Conservation (phyloP, 2,888 invertebrate species). For the Spisula subtruncata region DNA sequence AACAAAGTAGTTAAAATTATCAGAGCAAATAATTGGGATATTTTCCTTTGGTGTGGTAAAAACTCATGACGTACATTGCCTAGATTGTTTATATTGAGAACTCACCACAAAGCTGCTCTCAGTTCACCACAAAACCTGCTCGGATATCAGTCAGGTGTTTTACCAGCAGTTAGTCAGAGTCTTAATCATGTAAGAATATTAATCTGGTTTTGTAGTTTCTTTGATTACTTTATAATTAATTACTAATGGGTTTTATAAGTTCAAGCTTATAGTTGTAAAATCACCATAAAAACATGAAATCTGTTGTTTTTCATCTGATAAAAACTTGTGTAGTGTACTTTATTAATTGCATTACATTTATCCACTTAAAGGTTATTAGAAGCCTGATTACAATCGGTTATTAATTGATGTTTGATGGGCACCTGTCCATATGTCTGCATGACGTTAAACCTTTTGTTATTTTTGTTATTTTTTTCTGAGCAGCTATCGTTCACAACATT, state of each 20-base stretch:
- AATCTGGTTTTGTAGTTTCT: neutral
- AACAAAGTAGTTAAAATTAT: no score
- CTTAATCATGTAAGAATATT: neutral
- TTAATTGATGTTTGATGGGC: constrained; percentile 7
- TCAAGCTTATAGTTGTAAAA: neutral
- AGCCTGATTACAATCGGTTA: neutral
- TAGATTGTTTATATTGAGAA: neutral
- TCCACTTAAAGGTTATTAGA: neutral
- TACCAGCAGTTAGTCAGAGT: neutral
- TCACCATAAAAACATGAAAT: neutral
- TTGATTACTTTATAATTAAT: constrained; percentile 2
- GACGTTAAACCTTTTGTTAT: constrained; percentile 10
- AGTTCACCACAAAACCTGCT: no score
- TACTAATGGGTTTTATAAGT: neutral
- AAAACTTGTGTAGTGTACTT: neutral
- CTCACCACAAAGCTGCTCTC: no score
- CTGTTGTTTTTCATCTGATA: neutral
- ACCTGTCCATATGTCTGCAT: neutral
- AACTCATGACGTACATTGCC: neutral
- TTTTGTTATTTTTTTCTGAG: constrained; percentile 2
- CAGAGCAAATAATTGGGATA: neutral
- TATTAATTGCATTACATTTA: constrained; percentile 8
- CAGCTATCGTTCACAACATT: neutral
- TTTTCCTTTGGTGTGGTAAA: neutral
- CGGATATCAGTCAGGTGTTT: constrained; percentile 6